These are phyloP conservation scores for Basileuterus tristriatus DNA, from an alignment of 2,797 vertebrate genomes.

Conservation along the genomic window DNA sequence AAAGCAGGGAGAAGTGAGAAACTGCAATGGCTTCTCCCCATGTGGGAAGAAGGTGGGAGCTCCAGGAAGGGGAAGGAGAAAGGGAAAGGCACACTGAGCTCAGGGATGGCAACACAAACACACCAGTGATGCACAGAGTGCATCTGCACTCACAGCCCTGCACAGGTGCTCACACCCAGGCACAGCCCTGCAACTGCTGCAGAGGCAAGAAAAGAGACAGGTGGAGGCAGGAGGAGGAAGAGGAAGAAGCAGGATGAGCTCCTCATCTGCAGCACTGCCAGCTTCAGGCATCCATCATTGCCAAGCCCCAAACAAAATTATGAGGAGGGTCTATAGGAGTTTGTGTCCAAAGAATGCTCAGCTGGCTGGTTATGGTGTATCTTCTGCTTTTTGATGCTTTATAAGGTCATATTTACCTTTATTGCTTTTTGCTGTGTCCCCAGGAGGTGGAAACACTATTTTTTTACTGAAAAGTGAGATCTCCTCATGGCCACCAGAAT, in stretches of 20 bases:
- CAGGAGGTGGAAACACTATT: neutral
- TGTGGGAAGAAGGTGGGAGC: neutral
- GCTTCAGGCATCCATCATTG: neutral
- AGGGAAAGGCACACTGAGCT: neutral
- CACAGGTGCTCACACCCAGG: neutral
- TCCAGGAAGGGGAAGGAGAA: neutral
- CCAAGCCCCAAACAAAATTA: neutral
- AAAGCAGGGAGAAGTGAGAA: neutral
- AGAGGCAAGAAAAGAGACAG: neutral
- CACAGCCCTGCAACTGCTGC: fast-evolving
- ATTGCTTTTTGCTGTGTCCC: neutral
- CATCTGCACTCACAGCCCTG: neutral
- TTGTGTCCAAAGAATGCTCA: neutral
- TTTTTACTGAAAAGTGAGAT: neutral
- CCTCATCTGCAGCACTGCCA: neutral
- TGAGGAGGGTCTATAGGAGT: neutral
- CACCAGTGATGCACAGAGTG: fast-evolving
- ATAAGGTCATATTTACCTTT: neutral
- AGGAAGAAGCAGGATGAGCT: neutral
- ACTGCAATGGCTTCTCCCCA: neutral
- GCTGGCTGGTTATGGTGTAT: fast-evolving
- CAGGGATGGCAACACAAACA: fast-evolving
- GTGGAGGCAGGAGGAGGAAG: neutral
- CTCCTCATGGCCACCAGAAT: neutral
- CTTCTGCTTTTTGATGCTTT: neutral